phyloP scores from a whole-genome alignment of 2,888 invertebrate species.

The Luperina testacea region DNA sequence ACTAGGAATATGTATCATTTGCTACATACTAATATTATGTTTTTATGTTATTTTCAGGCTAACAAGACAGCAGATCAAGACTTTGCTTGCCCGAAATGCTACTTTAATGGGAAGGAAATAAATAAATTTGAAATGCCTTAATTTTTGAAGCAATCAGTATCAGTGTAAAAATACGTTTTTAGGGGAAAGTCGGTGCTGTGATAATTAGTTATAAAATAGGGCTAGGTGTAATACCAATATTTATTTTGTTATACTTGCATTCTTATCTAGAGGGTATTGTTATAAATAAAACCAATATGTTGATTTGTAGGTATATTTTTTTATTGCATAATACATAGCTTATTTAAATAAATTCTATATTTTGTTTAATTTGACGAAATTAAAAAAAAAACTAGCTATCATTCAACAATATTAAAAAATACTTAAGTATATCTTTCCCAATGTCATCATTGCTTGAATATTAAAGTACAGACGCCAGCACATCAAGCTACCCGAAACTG shows the following conservation, averaged over 20 bases:
- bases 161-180: neutral
- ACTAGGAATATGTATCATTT: neutral
- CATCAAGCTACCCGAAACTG: too few relatives aligned
- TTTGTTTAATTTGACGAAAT: constrained; percentile 26
- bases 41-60: constrained; percentile 87
- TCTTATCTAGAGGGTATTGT: neutral
- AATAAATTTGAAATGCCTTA: constrained; percentile 73
- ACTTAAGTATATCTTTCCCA: neutral
- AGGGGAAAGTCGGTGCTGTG: constrained; percentile 56
- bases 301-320: constrained; percentile 7
- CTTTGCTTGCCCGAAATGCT: constrained; percentile 93
- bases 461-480: too few relatives aligned
- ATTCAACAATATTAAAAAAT: constrained; percentile 7
- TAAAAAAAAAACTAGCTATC: neutral
- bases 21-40: neutral
- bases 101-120: constrained; percentile 84
- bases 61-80: constrained; percentile 92
- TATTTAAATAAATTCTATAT: constrained; percentile 34
- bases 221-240: neutral
- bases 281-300: constrained; percentile 18
- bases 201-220: constrained; percentile 35
- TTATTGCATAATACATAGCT: neutral
- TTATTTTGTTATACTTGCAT: neutral
- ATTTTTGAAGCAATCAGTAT: constrained; percentile 9
- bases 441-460: neutral